Evolutionary conservation across 2,888 invertebrate genomes (phyloP), one percentile per base, ranked within the genome.

Genomic region (Lepidochrysops patricia): DNA sequence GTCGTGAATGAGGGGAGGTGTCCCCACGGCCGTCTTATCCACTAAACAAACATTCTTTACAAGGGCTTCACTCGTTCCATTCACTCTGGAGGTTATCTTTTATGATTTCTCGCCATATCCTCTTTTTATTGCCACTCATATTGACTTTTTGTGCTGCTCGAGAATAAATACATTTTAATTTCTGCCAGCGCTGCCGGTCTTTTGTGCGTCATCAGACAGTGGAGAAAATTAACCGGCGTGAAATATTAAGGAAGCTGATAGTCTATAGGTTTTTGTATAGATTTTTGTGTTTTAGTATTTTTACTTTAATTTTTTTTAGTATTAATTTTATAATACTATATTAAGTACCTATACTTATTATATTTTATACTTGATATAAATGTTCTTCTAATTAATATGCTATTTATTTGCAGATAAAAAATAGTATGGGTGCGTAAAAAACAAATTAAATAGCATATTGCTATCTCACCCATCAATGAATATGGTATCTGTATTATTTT

Each of bases 81-180:
- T 86, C 88, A 85, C 82, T 86, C 74, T 72, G 77, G 82, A 86
- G 87, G 87, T 88, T 88, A 87, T 86, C 84, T 87, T 86, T 88
- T 86, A 87, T 87, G 68, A 70, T 69, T 67, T 68, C 68, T 68
- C 66, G 65, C 68, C 66, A 65, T 64, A 69, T 70, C 68, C 67
- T 67, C 67, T 65, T 67, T 69, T 70, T 70, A 70, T 68, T 69
- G 85, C 87, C 84, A 77, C 79, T 80, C 84, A 87, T 89, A 88
- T 89, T 88, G 89, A 84, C 87, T 88, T 89, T 89, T 88, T 89
- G 86, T 87, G 80, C 85, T 76, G 77, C 76, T 72, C 74, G 72
- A 73, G 88, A 87, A 89, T 89, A 89, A 88, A 89, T 89, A 87
- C 89, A 89, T 89, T 89, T 85, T 87, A 88, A 89, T 89, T 88